A percentile compares a stretch with the other conserved stretches of the same genome.
These are phyloP conservation scores for Lophius piscatorius DNA, from an alignment of 2,113 vertebrate species.

Conservation along the genomic window DNA sequence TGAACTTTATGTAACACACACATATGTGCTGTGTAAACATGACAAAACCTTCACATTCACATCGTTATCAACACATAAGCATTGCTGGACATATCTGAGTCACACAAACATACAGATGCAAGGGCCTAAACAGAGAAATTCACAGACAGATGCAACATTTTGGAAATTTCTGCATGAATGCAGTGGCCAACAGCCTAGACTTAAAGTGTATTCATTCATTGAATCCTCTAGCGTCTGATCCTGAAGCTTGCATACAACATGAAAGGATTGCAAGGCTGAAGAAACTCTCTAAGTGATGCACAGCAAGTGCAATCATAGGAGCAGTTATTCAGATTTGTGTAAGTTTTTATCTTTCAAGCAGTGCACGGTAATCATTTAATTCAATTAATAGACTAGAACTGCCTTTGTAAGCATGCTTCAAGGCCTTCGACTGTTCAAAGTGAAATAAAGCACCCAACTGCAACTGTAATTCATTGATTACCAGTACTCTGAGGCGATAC, in stretches of 20 bases:
- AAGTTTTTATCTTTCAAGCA: not conserved
- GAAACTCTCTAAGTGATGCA: constrained; percentile 11
- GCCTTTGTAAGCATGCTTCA: not conserved
- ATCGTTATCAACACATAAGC: not conserved
- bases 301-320: constrained; percentile 12
- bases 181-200: constrained; percentile 18
- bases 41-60: not conserved
- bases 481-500: not conserved
- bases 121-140: constrained; percentile 9
- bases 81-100: not conserved
- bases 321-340: not conserved
- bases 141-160: constrained; percentile 19
- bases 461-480: not conserved
- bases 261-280: too few relatives aligned
- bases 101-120: not conserved
- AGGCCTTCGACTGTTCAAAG: not conserved
- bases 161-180: constrained; percentile 23
- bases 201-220: constrained; percentile 38
- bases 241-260: constrained; percentile 22
- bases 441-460: not conserved
- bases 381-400: not conserved
- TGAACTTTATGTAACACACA: too few relatives aligned
- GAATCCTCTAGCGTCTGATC: constrained; percentile 17
- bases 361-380: not conserved
- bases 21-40: not conserved